These are phyloP conservation scores for Archips xylosteana DNA, from an alignment of 2,888 invertebrate genomes.

Conservation along the genomic window DNA sequence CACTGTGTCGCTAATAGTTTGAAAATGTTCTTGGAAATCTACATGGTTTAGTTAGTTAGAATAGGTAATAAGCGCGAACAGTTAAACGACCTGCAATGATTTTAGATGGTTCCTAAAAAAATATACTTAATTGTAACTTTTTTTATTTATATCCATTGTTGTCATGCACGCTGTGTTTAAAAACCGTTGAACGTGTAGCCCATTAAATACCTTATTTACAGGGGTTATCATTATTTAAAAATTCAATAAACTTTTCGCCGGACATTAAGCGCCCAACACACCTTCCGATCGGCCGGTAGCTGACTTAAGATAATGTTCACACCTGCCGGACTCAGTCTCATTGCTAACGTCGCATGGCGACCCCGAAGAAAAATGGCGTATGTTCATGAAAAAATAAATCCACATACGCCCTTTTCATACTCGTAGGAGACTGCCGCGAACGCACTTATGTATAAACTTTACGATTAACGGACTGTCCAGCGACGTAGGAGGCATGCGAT, in stretches of 20 bases:
- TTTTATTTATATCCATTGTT: background rate
- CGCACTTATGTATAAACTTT: constrained; percentile 47
- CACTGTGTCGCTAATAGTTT: constrained; percentile 26
- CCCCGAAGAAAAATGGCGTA: constrained; percentile 50
- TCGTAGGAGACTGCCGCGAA: constrained; percentile 7
- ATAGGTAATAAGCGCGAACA: background rate
- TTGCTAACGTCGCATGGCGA: constrained; percentile 75
- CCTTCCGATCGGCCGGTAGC: constrained; percentile 73
- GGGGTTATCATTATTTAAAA: constrained; percentile 39
- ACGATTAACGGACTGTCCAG: constrained; percentile 42
- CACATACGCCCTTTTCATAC: constrained; percentile 7
- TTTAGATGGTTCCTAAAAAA: background rate
- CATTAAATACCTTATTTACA: constrained; percentile 34
- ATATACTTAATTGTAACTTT: background rate
- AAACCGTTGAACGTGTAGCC: background rate
- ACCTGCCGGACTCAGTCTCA: constrained; percentile 74
- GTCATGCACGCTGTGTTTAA: background rate
- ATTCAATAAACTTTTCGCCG: constrained; percentile 43
- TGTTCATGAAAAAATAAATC: background rate
- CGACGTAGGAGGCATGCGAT: constrained; percentile 40
- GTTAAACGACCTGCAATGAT: background rate
- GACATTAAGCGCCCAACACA: constrained; percentile 63
- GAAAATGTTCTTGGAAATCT: constrained; percentile 5
- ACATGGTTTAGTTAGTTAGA: background rate
- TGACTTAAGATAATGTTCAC: constrained; percentile 84